Evolutionary conservation across 53 echinoderm and acorn worm genomes (phyloP).

Genomic region (Mesocentrotus franciscanus): DNA sequence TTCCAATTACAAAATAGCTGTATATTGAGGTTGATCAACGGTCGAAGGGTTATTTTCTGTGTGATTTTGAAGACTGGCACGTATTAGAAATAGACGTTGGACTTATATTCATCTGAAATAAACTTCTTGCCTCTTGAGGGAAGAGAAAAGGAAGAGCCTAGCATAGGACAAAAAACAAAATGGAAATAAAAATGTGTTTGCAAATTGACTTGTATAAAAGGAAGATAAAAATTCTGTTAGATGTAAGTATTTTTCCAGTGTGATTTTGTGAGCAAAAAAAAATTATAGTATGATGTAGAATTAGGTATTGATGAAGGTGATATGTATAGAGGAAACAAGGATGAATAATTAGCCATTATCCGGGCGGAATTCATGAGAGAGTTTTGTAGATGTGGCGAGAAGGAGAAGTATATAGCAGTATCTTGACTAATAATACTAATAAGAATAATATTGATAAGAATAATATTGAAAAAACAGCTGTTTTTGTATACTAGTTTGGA

Average conservation of each 20-base stretch:
- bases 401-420: slow-evolving; percentile 3
- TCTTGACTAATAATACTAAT: neutral
- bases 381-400: neutral
- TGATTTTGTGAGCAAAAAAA: slow-evolving; percentile 51
- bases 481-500: slow-evolving; percentile 67
- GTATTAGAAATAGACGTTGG: neutral
- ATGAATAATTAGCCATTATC: neutral
- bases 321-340: neutral
- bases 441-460: slow-evolving; percentile 16
- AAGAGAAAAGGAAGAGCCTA: neutral
- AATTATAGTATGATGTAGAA: slow-evolving; percentile 9
- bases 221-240: neutral
- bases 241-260: slow-evolving; percentile 67
- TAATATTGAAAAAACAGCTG: slow-evolving; percentile 57
- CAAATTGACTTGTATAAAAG: slow-evolving; percentile 34
- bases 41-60: neutral
- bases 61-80: neutral
- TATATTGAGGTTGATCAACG: neutral
- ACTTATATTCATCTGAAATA: slow-evolving; percentile 51
- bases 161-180: neutral
- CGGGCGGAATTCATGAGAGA: neutral
- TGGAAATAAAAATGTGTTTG: slow-evolving; percentile 22
- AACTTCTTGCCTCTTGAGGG: slow-evolving; percentile 12
- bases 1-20: neutral
- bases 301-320: neutral